Conservation (phyloP, 1,140 invertebrate genomes). For the Heliconius congener region DNA sequence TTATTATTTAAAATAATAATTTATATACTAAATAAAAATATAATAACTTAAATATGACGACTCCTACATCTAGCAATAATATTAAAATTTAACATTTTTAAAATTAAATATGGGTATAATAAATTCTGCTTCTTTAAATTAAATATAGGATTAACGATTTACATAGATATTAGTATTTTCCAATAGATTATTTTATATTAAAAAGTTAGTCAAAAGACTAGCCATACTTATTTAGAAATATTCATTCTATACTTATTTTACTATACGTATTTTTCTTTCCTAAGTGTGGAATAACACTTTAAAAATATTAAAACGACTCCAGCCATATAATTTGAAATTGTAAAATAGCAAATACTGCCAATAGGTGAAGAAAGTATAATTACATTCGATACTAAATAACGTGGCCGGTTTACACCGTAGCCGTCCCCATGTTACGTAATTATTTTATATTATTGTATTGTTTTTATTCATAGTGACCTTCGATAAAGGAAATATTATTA, state of each 20-base stretch:
- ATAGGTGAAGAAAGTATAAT: slow-evolving; percentile 16
- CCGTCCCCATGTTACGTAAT: slow-evolving; percentile 17
- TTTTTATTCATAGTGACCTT: slow-evolving; percentile 28
- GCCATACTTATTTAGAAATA: background rate
- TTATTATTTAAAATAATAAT: background rate
- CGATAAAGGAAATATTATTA: slow-evolving; percentile 27
- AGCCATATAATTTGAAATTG: background rate
- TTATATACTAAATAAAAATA: no score
- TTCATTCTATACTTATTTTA: no score
- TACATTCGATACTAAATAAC: slow-evolving; percentile 9
- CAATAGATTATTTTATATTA: no score
- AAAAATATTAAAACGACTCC: background rate
- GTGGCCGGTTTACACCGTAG: background rate
- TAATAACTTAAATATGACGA: no score
- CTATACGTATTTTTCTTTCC: no score
- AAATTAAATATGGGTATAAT: no score
- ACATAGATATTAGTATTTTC: no score
- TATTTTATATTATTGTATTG: slow-evolving; percentile 14
- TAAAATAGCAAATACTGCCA: slow-evolving; percentile 9
- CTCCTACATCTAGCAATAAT: no score
- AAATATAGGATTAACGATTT: no score
- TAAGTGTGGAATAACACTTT: no score
- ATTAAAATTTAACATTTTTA: no score
- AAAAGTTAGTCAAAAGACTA: background rate
- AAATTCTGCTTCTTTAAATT: no score